Evolutionary conservation across 2,113 vertebrate species (phyloP).

Genomic region (Mustelus asterias): DNA sequence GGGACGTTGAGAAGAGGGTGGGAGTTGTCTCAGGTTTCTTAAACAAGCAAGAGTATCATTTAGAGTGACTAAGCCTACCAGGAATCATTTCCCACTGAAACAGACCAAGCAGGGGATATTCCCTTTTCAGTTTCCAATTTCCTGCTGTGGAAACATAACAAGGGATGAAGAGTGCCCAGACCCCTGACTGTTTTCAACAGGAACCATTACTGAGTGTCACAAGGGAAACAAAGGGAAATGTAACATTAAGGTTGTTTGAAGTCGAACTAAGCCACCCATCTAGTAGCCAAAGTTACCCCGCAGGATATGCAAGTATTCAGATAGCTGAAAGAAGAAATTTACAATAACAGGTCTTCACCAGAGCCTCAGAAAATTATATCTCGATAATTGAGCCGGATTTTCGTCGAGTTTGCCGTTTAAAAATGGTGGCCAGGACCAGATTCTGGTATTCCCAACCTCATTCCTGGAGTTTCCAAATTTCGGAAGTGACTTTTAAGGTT

Average conservation of each 20-base stretch:
- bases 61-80: neutral
- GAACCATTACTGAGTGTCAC: neutral
- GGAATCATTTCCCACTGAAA: neutral
- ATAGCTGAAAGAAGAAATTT: neutral
- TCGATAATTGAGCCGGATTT: too few species aligned
- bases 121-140: slow-evolving; percentile 18
- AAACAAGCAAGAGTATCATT: neutral
- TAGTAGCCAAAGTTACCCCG: neutral
- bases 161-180: neutral
- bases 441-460: too few species aligned
- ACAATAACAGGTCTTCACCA: neutral
- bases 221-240: neutral
- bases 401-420: too few species aligned
- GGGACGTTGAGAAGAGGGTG: neutral
- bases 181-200: neutral
- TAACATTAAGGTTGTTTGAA: neutral
- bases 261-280: neutral
- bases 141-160: slow-evolving; percentile 25
- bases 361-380: neutral
- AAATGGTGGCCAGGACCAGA: too few species aligned
- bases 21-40: neutral
- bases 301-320: neutral
- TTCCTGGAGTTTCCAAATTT: too few species aligned
- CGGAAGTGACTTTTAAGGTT: too few species aligned
- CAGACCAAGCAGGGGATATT: neutral